These are phyloP conservation scores for Notothenia rossii DNA, from an alignment of 2,113 vertebrate species.

Conservation along the genomic window DNA sequence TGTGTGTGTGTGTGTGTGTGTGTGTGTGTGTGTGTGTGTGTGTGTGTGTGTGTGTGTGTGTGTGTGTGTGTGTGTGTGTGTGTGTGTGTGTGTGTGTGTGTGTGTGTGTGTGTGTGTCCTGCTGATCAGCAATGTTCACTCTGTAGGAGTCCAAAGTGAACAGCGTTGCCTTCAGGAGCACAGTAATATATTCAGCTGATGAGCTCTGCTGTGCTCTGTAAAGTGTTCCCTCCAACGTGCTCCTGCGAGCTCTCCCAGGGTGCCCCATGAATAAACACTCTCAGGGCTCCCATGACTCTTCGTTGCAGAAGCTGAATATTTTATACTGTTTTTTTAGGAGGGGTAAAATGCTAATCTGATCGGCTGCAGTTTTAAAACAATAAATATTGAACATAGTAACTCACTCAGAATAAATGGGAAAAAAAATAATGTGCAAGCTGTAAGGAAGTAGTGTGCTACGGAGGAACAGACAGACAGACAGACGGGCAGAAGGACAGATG, in stretches of 20 bases:
- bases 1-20: too few relatives aligned
- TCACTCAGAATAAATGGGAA: constrained; percentile 16
- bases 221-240: constrained; percentile 61
- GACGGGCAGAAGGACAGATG: constrained; percentile 35
- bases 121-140: constrained; percentile 76
- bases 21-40: constrained; percentile 40
- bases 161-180: constrained; percentile 74
- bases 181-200: constrained; percentile 79
- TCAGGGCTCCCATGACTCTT: constrained; percentile 68
- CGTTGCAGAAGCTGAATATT: constrained; percentile 64
- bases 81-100: constrained; percentile 12
- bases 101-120: constrained; percentile 55
- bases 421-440: constrained; percentile 20
- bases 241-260: constrained; percentile 62
- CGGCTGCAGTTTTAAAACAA: constrained; percentile 57
- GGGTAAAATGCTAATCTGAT: constrained; percentile 61
- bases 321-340: constrained; percentile 46
- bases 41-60: too few relatives aligned
- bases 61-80: too few relatives aligned
- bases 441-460: constrained; percentile 30
- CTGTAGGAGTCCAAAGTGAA: constrained; percentile 71
- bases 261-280: constrained; percentile 75
- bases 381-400: constrained; percentile 60
- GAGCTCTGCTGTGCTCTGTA: constrained; percentile 71
- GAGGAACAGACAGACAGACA: constrained; percentile 31